Percentiles rank a stretch among this genome's conserved stretches.
These are phyloP conservation scores for Neosilurus hyrtlii DNA, from an alignment of 2,797 vertebrate genomes.

Conservation along the genomic window DNA sequence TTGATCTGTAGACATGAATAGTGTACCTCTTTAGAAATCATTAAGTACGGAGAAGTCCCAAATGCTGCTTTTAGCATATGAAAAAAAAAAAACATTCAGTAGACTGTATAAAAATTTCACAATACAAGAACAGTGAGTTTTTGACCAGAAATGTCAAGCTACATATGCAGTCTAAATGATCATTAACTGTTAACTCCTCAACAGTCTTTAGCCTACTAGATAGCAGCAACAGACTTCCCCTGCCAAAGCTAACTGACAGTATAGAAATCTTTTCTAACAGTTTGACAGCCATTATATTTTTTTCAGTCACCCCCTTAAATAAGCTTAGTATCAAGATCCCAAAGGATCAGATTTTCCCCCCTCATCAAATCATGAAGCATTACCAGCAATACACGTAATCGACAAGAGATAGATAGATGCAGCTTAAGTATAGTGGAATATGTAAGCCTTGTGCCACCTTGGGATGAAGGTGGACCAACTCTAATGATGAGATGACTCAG, in stretches of 20 bases:
- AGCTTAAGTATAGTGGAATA: slow-evolving; percentile 50
- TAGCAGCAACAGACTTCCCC: slow-evolving; percentile 69
- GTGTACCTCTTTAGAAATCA: slow-evolving; percentile 32
- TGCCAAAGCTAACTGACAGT: slow-evolving; percentile 65
- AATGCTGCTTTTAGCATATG: slow-evolving; percentile 61
- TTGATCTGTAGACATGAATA: slow-evolving; percentile 31
- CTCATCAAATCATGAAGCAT: slow-evolving; percentile 21
- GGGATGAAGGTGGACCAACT: slow-evolving; percentile 45
- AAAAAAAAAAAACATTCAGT: slow-evolving; percentile 66
- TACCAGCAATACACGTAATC: slow-evolving; percentile 47
- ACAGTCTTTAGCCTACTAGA: slow-evolving; percentile 55
- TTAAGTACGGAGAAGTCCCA: slow-evolving; percentile 50
- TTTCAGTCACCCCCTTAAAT: slow-evolving; percentile 45
- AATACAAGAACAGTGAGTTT: slow-evolving; percentile 57
- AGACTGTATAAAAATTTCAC: slow-evolving; percentile 57
- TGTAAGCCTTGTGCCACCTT: slow-evolving; percentile 42
- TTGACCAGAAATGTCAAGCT: slow-evolving; percentile 32
- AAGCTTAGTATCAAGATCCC: slow-evolving; percentile 11
- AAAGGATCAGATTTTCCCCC: slow-evolving; percentile 38
- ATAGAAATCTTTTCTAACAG: slow-evolving; percentile 71
- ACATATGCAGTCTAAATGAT: slow-evolving; percentile 29
- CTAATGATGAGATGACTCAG: slow-evolving; percentile 58
- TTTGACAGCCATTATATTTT: slow-evolving; percentile 70
- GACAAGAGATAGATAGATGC: slow-evolving; percentile 21
- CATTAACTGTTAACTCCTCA: slow-evolving; percentile 31